phyloP scores from a whole-genome alignment of 2,113 vertebrate species.

The Phalacrocorax aristotelis region DNA sequence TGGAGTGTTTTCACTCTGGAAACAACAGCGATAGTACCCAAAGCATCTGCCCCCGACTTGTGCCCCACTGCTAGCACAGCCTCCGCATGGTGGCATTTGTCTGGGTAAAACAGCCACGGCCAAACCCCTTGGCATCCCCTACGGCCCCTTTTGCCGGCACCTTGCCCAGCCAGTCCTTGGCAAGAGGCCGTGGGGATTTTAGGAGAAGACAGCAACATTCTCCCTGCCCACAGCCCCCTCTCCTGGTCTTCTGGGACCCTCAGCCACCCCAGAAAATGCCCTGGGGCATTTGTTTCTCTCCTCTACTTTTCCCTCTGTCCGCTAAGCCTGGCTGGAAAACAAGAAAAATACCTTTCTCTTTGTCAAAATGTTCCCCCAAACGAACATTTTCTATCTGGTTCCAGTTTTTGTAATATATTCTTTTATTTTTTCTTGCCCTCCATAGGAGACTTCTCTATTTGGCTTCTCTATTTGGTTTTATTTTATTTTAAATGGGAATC shows the following conservation, averaged over 20 bases:
- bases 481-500: constrained; percentile 12
- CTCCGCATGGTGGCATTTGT: background rate
- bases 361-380: background rate
- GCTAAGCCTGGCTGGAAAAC: background rate
- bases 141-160: fast-evolving
- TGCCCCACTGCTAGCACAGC: background rate
- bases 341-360: background rate
- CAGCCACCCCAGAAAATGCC: background rate
- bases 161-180: background rate
- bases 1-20: background rate
- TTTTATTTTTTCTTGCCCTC: background rate
- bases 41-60: fast-evolving
- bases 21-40: background rate
- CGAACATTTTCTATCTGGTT: background rate
- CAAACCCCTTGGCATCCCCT: background rate
- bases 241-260: background rate
- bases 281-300: background rate
- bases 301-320: background rate
- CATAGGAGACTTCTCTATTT: background rate
- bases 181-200: background rate
- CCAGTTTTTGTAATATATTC: background rate
- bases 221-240: background rate
- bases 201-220: background rate
- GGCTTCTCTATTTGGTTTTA: background rate
- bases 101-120: background rate